Evolutionary conservation across 2,113 vertebrate genomes (phyloP), one percentile per base, ranked within the genome.

Genomic region (Malaclemys terrapin): DNA sequence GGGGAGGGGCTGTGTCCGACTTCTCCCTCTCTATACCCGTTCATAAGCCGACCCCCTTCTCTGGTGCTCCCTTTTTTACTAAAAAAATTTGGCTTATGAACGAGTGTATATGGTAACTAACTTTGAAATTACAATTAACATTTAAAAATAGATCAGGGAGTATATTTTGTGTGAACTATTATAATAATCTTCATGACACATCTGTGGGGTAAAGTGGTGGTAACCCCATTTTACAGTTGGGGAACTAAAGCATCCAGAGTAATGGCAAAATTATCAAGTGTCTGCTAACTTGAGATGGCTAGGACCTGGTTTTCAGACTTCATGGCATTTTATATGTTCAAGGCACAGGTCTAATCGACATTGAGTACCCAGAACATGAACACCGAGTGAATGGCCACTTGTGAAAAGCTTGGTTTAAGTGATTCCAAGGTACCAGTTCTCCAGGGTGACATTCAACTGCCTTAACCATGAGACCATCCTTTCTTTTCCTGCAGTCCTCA

Each of bases 101-200:
- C 50, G 14, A 50, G 50, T 50, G 16, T 50, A 50, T 5, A 50
- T 13, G 50, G 50, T 14, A 0, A 20, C 80, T 94, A 72, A 22
- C 27, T 72, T 72, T 22, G n/a, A n/a, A 72, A 72, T 38, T 72
- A 72, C 9, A n/a, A 20, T 45, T 29, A 47, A 0, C 0, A 0
- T 79, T 85, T 47, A 42, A 17, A 29, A 45, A 22, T 54, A 22
- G 53, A 54, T 54, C 53, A 54, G 53, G 53, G 20, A 54, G 53
- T 54, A 54, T 56, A 42, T 31, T 69, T 91, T 50, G 35, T 90
- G 16, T 75, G 80, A 88, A 38, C 84, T 42, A 45, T 69, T 62
- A 11, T 38, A 27, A 13, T 24, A 27, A 47, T 78, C 42, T 78
- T 78, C 42, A 47, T 6, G 14, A 78, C 24, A 76, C 42, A 76